Evolutionary conservation across 2,113 vertebrate genomes (phyloP).

Genomic region (Rhodinocichla rosea): DNA sequence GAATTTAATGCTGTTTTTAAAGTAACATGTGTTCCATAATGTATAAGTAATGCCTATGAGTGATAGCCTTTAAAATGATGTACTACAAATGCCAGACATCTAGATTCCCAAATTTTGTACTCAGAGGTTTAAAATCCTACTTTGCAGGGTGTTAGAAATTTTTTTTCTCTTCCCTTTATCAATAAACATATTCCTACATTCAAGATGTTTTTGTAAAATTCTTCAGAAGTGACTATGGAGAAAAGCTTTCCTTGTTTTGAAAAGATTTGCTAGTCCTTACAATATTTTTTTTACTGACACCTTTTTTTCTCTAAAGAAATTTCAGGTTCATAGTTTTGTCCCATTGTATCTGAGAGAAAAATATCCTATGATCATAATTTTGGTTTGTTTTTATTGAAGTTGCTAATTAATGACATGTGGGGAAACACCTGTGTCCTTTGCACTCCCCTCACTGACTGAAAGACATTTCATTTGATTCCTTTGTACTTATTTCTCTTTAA

Average conservation of each 20-base stretch:
- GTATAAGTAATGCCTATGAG: not conserved
- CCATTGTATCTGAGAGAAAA: not conserved
- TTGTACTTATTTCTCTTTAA: not conserved
- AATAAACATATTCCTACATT: not conserved
- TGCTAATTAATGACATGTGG: not conserved
- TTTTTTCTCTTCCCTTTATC: not conserved
- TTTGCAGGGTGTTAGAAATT: not conserved
- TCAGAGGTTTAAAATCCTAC: not conserved
- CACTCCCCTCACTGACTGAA: not conserved
- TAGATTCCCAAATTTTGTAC: not conserved
- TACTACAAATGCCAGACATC: not conserved
- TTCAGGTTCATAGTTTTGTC: not conserved
- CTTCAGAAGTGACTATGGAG: not conserved
- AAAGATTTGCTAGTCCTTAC: not conserved
- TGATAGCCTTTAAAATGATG: not conserved
- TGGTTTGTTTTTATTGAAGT: not conserved
- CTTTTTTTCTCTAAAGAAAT: not conserved
- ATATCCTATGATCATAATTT: not conserved
- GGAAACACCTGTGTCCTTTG: not conserved
- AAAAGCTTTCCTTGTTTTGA: not conserved
- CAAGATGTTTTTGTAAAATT: not conserved
- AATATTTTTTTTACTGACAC: not conserved
- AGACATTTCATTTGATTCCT: not conserved
- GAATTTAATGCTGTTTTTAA: not conserved
- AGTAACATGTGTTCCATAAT: not conserved